Conservation (phyloP, 2,888 invertebrate genomes). For the Deroplatys truncata region DNA sequence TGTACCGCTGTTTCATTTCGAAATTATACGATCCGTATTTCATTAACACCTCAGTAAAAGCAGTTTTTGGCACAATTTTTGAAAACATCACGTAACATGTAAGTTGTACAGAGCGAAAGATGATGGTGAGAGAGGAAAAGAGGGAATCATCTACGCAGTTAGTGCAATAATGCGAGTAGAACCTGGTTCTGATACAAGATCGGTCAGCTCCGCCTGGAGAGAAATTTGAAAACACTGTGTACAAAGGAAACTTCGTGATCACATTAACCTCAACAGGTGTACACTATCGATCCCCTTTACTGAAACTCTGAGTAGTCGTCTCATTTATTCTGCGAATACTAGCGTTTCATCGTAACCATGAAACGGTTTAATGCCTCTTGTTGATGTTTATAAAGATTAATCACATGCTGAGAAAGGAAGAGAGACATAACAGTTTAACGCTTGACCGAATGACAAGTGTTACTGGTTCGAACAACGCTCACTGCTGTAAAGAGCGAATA, state of each 20-base stretch:
- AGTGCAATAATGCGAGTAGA: too few species aligned
- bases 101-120: too few species aligned
- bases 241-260: background rate
- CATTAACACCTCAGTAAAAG: too few species aligned
- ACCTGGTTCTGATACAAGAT: too few species aligned
- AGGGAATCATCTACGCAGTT: too few species aligned
- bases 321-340: background rate
- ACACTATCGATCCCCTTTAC: background rate
- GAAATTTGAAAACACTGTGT: too few species aligned
- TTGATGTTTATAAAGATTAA: background rate
- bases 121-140: too few species aligned
- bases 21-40: too few species aligned
- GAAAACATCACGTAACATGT: too few species aligned
- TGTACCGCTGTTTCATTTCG: too few species aligned
- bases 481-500: background rate
- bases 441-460: background rate
- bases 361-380: background rate
- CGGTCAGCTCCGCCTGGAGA: too few species aligned
- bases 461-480: background rate
- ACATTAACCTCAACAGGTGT: background rate
- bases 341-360: background rate
- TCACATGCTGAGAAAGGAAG: background rate
- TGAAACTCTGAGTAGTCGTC: background rate
- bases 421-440: background rate
- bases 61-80: too few species aligned